Evolutionary conservation across 2,797 vertebrate genomes (phyloP).

Genomic region (Pseudomugil gertrudae): DNA sequence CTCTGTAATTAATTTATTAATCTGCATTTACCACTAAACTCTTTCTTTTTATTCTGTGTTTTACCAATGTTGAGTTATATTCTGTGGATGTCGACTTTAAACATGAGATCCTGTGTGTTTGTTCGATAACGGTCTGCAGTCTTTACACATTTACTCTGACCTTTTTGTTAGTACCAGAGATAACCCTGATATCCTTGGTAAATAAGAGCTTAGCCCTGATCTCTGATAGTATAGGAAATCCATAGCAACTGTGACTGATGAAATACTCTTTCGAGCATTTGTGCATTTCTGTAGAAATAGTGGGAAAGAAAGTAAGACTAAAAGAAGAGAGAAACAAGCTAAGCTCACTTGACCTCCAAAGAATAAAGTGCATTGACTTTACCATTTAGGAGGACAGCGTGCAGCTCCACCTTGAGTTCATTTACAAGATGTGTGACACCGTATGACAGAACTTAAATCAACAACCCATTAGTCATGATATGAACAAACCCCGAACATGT

Average conservation of each 20-base stretch:
- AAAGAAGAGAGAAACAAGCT: conserved; percentile 9
- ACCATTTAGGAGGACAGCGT: conserved; percentile 28
- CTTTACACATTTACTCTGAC: conserved; percentile 24
- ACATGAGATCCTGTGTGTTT: background rate
- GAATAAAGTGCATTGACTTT: conserved; percentile 30
- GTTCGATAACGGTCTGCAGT: background rate
- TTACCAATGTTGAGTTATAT: background rate
- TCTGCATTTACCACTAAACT: background rate
- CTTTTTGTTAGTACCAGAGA: conserved; percentile 42
- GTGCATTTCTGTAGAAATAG: conserved; percentile 42
- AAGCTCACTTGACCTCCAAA: conserved; percentile 41
- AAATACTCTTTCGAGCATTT: conserved; percentile 35
- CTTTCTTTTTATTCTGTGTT: background rate
- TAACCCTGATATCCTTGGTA: conserved; percentile 17
- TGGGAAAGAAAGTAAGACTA: conserved; percentile 12
- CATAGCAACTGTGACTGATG: conserved; percentile 48
- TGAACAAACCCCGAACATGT: conserved; percentile 52
- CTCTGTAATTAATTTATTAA: too few relatives aligned
- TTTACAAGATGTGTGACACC: conserved; percentile 18
- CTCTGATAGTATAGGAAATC: conserved; percentile 50
- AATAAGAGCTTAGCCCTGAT: conserved; percentile 34
- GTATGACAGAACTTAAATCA: conserved; percentile 17
- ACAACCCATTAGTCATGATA: conserved; percentile 49
- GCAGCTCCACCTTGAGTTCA: conserved; percentile 32
- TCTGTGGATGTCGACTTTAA: conserved; percentile 3